A percentile compares a stretch with the other conserved stretches of the same genome.
Conservation (phyloP, 2,888 invertebrate species). For the Plebejus melissa region DNA sequence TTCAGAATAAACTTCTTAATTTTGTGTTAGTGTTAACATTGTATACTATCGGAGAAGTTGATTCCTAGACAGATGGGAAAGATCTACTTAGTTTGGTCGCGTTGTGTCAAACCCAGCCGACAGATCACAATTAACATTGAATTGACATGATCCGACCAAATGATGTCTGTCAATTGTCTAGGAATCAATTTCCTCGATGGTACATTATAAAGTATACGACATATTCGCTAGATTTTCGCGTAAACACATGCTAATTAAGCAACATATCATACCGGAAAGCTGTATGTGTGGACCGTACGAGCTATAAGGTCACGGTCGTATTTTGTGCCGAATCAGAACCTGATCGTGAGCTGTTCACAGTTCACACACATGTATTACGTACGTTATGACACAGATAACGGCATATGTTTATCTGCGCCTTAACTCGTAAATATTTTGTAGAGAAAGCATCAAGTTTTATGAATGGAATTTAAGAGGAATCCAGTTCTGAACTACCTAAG, state of each 20-base stretch:
- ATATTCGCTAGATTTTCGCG: neutral
- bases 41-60: too few relatives aligned
- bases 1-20: too few relatives aligned
- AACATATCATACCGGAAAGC: conserved; percentile 17
- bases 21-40: too few relatives aligned
- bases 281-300: neutral
- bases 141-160: too few relatives aligned
- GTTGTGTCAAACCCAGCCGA: too few relatives aligned
- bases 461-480: neutral
- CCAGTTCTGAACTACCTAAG: neutral
- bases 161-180: too few relatives aligned
- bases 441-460: neutral
- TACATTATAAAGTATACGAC: neutral
- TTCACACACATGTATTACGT: conserved; percentile 8
- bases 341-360: conserved; percentile 10
- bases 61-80: too few relatives aligned
- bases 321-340: conserved; percentile 20
- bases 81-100: too few relatives aligned
- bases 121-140: too few relatives aligned
- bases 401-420: neutral
- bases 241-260: neutral
- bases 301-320: conserved; percentile 24
- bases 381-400: conserved; percentile 18
- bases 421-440: neutral
- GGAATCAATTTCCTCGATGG: too few relatives aligned